These are phyloP conservation scores for Helostoma temminkii DNA, from an alignment of 2,797 vertebrate genomes.

Conservation along the genomic window DNA sequence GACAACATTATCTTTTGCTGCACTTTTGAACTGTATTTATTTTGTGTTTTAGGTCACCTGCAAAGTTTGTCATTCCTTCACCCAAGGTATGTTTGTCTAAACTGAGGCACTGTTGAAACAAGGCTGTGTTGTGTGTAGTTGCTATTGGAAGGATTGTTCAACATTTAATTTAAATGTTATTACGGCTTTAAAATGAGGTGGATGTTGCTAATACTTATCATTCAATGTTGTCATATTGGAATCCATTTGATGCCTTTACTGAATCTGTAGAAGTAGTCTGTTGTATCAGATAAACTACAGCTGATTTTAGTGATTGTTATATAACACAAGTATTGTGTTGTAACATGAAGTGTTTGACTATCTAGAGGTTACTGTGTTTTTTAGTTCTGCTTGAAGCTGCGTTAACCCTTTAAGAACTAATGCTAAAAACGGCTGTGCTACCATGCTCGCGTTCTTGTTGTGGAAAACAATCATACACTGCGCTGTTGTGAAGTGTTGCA, in stretches of 20 bases:
- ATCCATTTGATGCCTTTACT: neutral
- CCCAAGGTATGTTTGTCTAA: conserved; percentile 85
- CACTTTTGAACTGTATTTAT: conserved; percentile 29
- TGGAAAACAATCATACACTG: too few relatives aligned
- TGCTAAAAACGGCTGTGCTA: too few relatives aligned
- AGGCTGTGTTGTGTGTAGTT: conserved; percentile 9
- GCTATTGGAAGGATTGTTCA: neutral
- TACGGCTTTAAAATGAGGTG: neutral
- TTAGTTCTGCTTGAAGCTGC: conserved; percentile 11
- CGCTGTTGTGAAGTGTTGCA: too few relatives aligned
- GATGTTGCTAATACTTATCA: neutral
- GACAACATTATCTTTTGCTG: neutral
- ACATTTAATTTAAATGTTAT: conserved; percentile 14
- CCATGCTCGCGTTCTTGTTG: too few relatives aligned
- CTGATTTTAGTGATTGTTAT: too few relatives aligned
- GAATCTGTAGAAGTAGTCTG: neutral
- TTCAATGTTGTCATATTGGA: neutral
- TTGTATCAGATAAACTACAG: neutral
- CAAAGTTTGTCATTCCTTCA: conserved; percentile 84
- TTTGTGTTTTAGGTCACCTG: conserved; percentile 87
- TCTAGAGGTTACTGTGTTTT: conserved; percentile 33
- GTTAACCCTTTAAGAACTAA: too few relatives aligned
- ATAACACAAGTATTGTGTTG: neutral
- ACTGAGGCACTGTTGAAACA: conserved; percentile 39
- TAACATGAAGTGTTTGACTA: neutral